phyloP scores from a whole-genome alignment of 2,888 invertebrate genomes.

The Cordylochernes scorpioides region DNA sequence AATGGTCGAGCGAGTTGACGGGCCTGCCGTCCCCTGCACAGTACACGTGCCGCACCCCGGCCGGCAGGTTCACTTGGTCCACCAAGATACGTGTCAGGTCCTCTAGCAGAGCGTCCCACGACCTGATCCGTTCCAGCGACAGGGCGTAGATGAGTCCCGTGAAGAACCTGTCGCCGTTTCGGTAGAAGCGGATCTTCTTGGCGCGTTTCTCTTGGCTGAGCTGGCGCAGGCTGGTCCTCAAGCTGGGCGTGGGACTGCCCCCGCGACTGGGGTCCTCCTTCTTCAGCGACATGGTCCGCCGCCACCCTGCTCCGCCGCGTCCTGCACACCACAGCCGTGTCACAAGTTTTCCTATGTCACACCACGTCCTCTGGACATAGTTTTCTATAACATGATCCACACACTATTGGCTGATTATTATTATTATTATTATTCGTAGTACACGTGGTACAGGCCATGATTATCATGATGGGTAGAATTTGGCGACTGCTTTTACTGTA shows the following conservation, averaged over 20 bases:
- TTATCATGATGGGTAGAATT: no score
- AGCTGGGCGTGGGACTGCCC: constrained; percentile 21
- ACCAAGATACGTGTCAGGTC: constrained; percentile 64
- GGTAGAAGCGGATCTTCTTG: constrained; percentile 63
- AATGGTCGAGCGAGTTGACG: constrained; percentile 12
- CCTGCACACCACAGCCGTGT: no score
- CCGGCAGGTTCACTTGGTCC: constrained; percentile 66
- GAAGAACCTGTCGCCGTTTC: constrained; percentile 81
- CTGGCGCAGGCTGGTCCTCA: constrained; percentile 16
- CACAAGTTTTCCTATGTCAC: no score
- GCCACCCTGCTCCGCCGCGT: no score
- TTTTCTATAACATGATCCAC: no score
- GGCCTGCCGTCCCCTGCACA: constrained; percentile 29
- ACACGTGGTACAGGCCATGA: no score
- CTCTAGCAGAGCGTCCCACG: constrained; percentile 69
- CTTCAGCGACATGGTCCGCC: no score
- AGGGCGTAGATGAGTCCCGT: constrained; percentile 74
- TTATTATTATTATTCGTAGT: no score
- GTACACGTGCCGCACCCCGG: constrained; percentile 73
- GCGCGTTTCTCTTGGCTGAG: constrained; percentile 34
- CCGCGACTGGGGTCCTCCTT: no score
- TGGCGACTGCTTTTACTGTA: no score
- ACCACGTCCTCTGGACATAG: no score
- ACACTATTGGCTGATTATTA: no score
- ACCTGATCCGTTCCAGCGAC: constrained; percentile 63